Evolutionary conservation across 2,797 vertebrate species (phyloP), one percentile per base, ranked within the genome.

Genomic region (Meriones psammophilus): DNA sequence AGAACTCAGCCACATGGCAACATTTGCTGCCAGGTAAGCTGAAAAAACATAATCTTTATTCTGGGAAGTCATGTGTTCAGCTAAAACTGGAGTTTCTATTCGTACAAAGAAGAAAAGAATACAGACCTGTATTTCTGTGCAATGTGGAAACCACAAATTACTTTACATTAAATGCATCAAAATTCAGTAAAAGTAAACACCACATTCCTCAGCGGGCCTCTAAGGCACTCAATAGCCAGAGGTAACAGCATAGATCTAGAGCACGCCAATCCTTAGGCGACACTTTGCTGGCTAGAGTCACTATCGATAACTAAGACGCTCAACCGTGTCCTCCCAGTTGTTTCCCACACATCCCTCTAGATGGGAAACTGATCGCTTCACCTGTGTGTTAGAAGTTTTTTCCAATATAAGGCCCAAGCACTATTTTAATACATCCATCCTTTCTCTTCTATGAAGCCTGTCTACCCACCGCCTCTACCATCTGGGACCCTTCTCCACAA

Each of bases 361-460:
- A 58, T 36, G 77, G 14, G 80, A 39, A 85, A 66, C 39, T 17
- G 4, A 71, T 69, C 58, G 22, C 9, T 58, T 92, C 66, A 33
- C 33, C 69, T 89, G 64, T 14, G 12, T 88, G 64, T 22, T 62
- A 74, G 17, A 86, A 42, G 26, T 15, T 58, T 79, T 85, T n/a
- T n/a, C n/a, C n/a, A n/a, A n/a, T n/a, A n/a, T n/a, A n/a, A n/a
- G n/a, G n/a, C 42, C 24, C 26, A 30, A 54, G 77, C 60, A 20
- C 66, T 58, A 76, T 18, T 28, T 68, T 71, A 86, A 13, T 8
- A 10, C 33, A 15, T 42, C 26, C 28, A 56, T 42, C 60, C 42
- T 66, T 93, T 33, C 74, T 96, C 91, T 64, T 80, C 36, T 89
- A 28, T 26, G 54, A 56, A 80, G 9, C 3, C n/a, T 95, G 46